These are phyloP conservation scores for Orthosia gothica DNA, from an alignment of 2,888 invertebrate genomes.

Conservation along the genomic window DNA sequence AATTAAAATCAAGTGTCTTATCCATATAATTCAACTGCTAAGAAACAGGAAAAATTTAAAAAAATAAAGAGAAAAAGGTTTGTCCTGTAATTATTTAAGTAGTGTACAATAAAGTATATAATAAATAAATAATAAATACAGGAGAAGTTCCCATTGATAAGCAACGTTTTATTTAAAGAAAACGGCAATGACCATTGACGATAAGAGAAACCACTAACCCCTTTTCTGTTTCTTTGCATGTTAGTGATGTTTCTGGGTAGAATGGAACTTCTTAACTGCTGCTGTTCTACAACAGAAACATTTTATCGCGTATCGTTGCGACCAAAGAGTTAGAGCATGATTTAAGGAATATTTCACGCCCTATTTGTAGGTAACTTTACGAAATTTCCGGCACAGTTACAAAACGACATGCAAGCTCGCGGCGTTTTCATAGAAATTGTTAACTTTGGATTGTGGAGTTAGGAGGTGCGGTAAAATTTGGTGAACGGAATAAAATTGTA, in stretches of 20 bases:
- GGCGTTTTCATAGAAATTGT: slow-evolving; percentile 20
- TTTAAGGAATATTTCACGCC: slow-evolving; percentile 20
- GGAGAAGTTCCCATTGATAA: too few relatives aligned
- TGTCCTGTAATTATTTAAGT: too few relatives aligned
- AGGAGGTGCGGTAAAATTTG: slow-evolving; percentile 7
- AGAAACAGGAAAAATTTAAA: too few relatives aligned
- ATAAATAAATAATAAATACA: too few relatives aligned
- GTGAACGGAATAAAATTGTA: slow-evolving; percentile 16
- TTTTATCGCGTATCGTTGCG: slow-evolving; percentile 11
- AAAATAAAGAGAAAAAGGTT: too few relatives aligned
- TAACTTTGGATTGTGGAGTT: slow-evolving; percentile 21
- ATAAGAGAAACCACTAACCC: too few relatives aligned
- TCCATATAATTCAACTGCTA: too few relatives aligned
- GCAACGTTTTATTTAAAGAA: too few relatives aligned
- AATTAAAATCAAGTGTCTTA: too few relatives aligned
- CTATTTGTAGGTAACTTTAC: slow-evolving; percentile 8
- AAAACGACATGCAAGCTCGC: slow-evolving; percentile 13
- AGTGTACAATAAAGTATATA: too few relatives aligned
- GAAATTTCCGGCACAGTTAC: slow-evolving; percentile 9
- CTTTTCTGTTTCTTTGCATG: too few relatives aligned
- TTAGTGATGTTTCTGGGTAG: not conserved
- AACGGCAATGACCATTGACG: too few relatives aligned
- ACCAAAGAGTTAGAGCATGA: not conserved
- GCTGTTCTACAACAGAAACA: not conserved
- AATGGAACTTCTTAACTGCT: not conserved